Evolutionary conservation across 1,140 invertebrate species (phyloP).

Genomic region (Andricus grossulariae): DNA sequence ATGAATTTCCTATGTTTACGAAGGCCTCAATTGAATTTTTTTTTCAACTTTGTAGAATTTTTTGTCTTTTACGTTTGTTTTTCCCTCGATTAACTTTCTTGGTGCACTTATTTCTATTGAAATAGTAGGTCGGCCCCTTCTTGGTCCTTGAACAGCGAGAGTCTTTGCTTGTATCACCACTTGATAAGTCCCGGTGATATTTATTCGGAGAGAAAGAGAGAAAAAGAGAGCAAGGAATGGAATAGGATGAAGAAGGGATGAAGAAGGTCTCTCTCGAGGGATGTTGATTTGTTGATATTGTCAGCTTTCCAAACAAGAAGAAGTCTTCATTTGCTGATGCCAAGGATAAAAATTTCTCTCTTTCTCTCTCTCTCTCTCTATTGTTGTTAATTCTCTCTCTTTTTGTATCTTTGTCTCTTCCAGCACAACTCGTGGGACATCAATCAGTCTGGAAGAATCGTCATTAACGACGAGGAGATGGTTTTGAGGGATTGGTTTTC

Average conservation of each 20-base stretch:
- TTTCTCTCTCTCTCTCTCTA: constrained; percentile 27
- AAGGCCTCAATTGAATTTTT: no score
- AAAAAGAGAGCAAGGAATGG: constrained; percentile 50
- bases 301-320: no score
- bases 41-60: no score
- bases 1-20: no score
- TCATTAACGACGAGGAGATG: constrained; percentile 34
- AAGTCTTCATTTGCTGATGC: not conserved
- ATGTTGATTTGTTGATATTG: no score
- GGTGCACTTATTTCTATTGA: no score
- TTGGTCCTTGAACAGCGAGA: constrained; percentile 2
- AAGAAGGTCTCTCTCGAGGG: no score
- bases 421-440: constrained; percentile 38
- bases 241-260: constrained; percentile 17
- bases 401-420: constrained; percentile 40
- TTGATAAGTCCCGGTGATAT: constrained; percentile 5
- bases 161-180: constrained; percentile 25
- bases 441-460: constrained; percentile 32
- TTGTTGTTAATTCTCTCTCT: constrained; percentile 31
- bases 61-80: no score
- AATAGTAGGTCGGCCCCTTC: constrained; percentile 6
- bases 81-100: no score
- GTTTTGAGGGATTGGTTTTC: constrained; percentile 36
- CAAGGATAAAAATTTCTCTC: not conserved
- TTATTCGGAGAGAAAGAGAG: not conserved